Percentiles rank a stretch among this genome's conserved stretches.
phyloP scores from a whole-genome alignment of 2,888 invertebrate genomes.

The Merodon equestris region DNA sequence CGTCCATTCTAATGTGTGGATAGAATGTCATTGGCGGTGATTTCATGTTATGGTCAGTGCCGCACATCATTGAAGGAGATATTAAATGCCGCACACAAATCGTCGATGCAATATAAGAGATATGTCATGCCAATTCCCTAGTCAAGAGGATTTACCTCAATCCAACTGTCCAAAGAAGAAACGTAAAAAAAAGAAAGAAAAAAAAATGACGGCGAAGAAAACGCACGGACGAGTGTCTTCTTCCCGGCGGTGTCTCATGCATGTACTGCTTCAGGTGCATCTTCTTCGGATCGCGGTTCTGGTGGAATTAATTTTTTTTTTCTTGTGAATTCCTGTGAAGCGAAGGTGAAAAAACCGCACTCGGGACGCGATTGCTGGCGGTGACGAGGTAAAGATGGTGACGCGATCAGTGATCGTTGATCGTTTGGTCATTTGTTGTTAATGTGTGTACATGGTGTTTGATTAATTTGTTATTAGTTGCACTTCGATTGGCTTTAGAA shows the following conservation, averaged over 20 bases:
- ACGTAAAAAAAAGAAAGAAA: conserved; percentile 5
- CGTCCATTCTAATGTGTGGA: conserved; percentile 9
- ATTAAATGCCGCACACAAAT: conserved; percentile 65
- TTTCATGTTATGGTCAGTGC: conserved; percentile 59
- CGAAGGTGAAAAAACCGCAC: conserved; percentile 50
- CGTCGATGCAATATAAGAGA: conserved; percentile 36
- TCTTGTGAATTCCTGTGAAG: conserved; percentile 43
- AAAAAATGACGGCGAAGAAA: conserved; percentile 26
- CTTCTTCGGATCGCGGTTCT: conserved; percentile 29
- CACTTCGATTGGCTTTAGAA: conserved; percentile 28
- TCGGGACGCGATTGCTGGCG: conserved; percentile 13
- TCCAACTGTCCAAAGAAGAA: neutral
- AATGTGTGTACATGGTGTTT: conserved; percentile 66
- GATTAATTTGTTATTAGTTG: conserved; percentile 64
- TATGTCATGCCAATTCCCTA: conserved; percentile 58
- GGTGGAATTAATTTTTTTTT: conserved; percentile 13
- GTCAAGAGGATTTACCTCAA: no score
- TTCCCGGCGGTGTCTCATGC: neutral
- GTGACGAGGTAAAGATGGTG: conserved; percentile 16
- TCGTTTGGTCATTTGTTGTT: conserved; percentile 61
- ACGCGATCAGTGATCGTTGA: conserved; percentile 31
- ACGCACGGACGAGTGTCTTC: conserved; percentile 7
- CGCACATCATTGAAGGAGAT: conserved; percentile 52
- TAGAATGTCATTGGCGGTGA: conserved; percentile 36
- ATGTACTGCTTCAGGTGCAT: conserved; percentile 41